Evolutionary conservation across 2,113 vertebrate genomes (phyloP).

Genomic region (Struthio camelus): DNA sequence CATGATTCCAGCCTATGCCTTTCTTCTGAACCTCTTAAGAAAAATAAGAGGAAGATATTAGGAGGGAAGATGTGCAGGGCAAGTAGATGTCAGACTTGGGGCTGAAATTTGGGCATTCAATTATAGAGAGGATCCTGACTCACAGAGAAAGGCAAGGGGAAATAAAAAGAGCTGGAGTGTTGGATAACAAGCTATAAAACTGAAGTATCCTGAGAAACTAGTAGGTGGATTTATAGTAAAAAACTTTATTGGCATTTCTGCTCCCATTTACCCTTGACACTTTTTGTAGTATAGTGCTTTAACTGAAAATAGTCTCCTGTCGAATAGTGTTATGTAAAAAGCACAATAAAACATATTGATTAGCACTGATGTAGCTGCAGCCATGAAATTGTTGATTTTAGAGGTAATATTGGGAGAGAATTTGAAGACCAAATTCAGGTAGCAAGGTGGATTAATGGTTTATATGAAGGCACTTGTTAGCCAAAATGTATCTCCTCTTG

Average conservation of each 20-base stretch:
- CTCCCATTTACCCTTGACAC: neutral
- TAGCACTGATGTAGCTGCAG: neutral
- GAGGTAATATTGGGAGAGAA: neutral
- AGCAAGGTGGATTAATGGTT: neutral
- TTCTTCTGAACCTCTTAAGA: neutral
- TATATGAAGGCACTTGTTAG: neutral
- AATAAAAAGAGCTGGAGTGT: neutral
- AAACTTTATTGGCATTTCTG: neutral
- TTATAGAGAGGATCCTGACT: neutral
- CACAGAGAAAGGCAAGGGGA: neutral
- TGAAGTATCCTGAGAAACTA: neutral
- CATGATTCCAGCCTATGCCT: neutral
- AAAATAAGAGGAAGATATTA: neutral
- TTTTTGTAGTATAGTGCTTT: neutral
- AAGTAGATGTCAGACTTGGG: neutral
- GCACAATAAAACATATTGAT: neutral
- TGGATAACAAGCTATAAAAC: neutral
- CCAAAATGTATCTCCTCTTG: neutral
- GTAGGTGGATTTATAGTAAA: neutral
- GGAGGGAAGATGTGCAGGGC: neutral
- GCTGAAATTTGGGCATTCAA: neutral
- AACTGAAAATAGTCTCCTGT: neutral
- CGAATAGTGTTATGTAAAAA: neutral
- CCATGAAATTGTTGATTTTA: neutral
- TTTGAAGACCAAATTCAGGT: neutral